Percentiles rank a stretch among this genome's conserved stretches.
Evolutionary conservation across 2,888 invertebrate species (phyloP).

Genomic region (Apamea anceps): DNA sequence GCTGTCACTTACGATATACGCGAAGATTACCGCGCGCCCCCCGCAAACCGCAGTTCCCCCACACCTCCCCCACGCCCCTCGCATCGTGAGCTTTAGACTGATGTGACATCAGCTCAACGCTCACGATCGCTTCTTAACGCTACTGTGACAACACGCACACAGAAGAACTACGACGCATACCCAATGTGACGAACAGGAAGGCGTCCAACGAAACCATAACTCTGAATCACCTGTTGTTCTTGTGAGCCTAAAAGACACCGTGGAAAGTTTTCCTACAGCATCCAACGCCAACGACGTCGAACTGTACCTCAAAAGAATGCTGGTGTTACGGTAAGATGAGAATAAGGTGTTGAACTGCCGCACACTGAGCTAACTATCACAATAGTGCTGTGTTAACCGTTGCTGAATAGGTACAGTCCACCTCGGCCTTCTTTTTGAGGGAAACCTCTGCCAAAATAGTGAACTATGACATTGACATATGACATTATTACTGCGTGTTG

Average conservation of each 20-base stretch:
- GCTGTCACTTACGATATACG: conserved; percentile 9
- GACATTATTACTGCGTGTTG: neutral
- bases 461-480: neutral
- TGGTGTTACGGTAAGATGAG: too few relatives aligned
- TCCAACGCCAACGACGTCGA: neutral
- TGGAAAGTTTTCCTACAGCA: neutral
- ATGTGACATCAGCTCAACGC: conserved; percentile 29
- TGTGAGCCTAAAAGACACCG: neutral
- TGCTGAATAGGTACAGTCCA: neutral
- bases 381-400: neutral
- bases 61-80: neutral
- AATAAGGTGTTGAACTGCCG: neutral
- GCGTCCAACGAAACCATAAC: too few relatives aligned
- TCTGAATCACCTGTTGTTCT: neutral
- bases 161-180: neutral
- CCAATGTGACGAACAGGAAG: neutral
- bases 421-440: neutral
- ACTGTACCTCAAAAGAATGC: neutral
- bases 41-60: neutral
- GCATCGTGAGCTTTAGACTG: neutral
- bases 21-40: conserved; percentile 6
- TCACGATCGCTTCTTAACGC: neutral
- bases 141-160: neutral
- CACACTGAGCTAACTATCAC: neutral
- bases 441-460: neutral